Conservation (phyloP, 2,113 vertebrate species). For the Cynocephalus volans region DNA sequence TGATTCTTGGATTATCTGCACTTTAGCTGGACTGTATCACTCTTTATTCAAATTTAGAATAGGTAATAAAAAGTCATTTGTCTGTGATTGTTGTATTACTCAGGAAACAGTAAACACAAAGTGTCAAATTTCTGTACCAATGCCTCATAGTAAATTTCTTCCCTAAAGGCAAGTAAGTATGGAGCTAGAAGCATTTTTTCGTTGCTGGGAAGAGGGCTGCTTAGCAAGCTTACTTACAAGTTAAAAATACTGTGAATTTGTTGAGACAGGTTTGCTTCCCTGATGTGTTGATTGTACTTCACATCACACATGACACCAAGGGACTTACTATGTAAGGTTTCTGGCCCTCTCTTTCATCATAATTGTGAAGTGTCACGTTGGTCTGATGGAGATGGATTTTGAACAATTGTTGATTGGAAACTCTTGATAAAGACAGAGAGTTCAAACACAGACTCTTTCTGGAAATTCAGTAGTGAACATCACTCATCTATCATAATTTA, state of each 20-base stretch:
- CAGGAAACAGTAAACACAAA: neutral
- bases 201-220: neutral
- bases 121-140: neutral
- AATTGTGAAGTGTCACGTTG: conserved; percentile 86
- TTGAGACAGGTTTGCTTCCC: conserved; percentile 59
- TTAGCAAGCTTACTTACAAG: conserved; percentile 61
- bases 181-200: conserved; percentile 51
- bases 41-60: conserved; percentile 7
- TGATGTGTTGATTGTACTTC: conserved; percentile 63
- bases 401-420: conserved; percentile 88
- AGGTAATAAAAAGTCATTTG: conserved; percentile 6
- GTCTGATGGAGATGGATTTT: conserved; percentile 91
- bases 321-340: conserved; percentile 77
- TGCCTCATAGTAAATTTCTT: neutral
- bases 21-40: neutral
- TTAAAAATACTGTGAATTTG: neutral
- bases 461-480: conserved; percentile 87
- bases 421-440: conserved; percentile 88
- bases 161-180: neutral
- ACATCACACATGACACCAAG: neutral
- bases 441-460: conserved; percentile 87
- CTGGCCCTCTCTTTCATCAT: conserved; percentile 88
- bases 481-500: conserved; percentile 94
- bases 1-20: neutral
- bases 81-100: neutral